Percentiles rank a stretch among this genome's conserved stretches.
Evolutionary conservation across 2,888 invertebrate genomes (phyloP).

Genomic region (Carpatolechia fugitivella): DNA sequence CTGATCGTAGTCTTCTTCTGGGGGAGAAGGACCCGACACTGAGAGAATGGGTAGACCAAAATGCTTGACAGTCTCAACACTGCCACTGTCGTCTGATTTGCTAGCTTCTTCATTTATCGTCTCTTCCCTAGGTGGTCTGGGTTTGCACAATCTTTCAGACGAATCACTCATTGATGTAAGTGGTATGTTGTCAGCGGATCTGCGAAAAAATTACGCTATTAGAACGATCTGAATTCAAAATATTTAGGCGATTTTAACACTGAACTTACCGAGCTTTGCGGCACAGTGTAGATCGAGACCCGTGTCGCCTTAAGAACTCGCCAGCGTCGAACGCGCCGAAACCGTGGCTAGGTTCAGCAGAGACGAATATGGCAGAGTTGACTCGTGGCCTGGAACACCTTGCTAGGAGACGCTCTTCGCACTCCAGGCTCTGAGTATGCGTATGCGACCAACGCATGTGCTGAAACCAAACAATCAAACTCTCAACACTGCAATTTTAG

Average conservation of each 20-base stretch:
- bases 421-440: slow-evolving; percentile 82
- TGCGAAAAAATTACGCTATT: no score
- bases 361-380: slow-evolving; percentile 92
- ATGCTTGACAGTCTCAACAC: slow-evolving; percentile 78
- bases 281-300: slow-evolving; percentile 88
- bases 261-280: slow-evolving; percentile 82
- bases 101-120: slow-evolving; percentile 69
- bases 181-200: slow-evolving; percentile 74
- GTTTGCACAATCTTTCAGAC: slow-evolving; percentile 72
- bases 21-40: slow-evolving; percentile 88
- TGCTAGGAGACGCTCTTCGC: slow-evolving; percentile 78
- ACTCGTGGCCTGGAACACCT: slow-evolving; percentile 85
- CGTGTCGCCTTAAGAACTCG: slow-evolving; percentile 88
- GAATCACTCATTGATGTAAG: slow-evolving; percentile 70
- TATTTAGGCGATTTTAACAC: no score
- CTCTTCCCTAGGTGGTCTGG: slow-evolving; percentile 61
- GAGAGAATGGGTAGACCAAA: slow-evolving; percentile 88
- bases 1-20: slow-evolving; percentile 83
- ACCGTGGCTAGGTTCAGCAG: slow-evolving; percentile 83
- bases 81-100: slow-evolving; percentile 70
- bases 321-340: slow-evolving; percentile 89
- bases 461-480: slow-evolving; percentile 71
- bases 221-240: no score
- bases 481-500: no score
- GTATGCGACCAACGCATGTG: slow-evolving; percentile 86